Conservation (phyloP, 1,140 invertebrate genomes). For the Heliconius hermathena region DNA sequence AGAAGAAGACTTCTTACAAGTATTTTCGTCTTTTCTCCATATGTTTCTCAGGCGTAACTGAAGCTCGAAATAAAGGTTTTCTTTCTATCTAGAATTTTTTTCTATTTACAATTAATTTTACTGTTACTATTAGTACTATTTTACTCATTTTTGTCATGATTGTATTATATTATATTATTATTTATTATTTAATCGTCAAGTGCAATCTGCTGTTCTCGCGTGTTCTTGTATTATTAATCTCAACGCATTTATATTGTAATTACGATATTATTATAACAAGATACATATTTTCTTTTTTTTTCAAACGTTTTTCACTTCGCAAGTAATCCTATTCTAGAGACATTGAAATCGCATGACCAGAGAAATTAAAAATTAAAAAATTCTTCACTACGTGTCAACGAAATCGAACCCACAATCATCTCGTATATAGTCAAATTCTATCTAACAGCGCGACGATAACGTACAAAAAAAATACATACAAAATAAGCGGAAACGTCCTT, state of each 20-base stretch:
- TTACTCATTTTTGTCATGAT: background rate
- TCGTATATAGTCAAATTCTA: background rate
- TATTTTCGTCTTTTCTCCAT: no score
- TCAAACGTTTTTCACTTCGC: background rate
- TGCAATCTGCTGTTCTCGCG: background rate
- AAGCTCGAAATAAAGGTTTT: no score
- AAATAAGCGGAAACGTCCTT: background rate
- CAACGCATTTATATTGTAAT: background rate
- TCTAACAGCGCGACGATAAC: background rate
- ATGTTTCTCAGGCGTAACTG: no score
- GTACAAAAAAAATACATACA: background rate
- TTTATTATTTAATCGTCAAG: background rate
- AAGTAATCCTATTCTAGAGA: background rate
- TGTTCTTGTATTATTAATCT: background rate
- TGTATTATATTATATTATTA: no score
- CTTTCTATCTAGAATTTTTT: background rate
- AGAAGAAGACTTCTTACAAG: no score
- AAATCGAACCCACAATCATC: background rate
- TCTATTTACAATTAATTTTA: background rate
- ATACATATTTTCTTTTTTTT: background rate
- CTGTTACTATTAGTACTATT: background rate
- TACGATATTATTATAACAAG: background rate
- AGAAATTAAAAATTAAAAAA: background rate
- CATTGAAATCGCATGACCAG: background rate
- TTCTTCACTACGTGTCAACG: no score